phyloP scores from a whole-genome alignment of 2,113 vertebrate genomes.

The Phrynocephalus versicolor region DNA sequence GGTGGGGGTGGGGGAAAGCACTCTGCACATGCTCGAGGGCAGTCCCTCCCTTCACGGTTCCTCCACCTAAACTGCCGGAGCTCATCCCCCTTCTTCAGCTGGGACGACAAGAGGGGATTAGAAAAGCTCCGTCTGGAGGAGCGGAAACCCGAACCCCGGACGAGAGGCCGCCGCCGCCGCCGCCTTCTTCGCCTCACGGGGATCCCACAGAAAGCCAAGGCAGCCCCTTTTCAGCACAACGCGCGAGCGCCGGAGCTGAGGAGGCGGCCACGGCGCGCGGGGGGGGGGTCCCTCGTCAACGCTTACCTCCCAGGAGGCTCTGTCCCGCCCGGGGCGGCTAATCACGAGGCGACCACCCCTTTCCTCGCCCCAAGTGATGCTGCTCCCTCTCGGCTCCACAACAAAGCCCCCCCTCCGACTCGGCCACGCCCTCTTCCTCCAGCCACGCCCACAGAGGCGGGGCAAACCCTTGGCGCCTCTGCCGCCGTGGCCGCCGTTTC shows the following conservation, averaged over 20 bases:
- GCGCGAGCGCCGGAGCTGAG: not conserved
- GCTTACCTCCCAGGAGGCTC: not conserved
- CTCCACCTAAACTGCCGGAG: not conserved
- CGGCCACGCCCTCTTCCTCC: not conserved
- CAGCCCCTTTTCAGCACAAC: not conserved
- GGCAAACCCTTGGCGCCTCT: not conserved
- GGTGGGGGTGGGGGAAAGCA: too few relatives aligned
- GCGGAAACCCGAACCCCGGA: not conserved
- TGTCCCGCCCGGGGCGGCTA: not conserved
- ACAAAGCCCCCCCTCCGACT: not conserved
- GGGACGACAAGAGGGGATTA: not conserved
- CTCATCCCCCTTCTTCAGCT: fast-evolving
- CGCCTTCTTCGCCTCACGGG: not conserved
- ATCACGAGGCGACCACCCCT: not conserved
- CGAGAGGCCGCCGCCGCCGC: not conserved
- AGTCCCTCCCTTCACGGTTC: not conserved
- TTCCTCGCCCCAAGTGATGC: not conserved
- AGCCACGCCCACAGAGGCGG: not conserved
- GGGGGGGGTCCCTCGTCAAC: not conserved
- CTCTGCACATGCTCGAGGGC: not conserved
- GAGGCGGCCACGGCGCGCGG: too few relatives aligned
- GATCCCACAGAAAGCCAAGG: not conserved
- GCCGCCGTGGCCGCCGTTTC: not conserved
- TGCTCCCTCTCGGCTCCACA: not conserved
- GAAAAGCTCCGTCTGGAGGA: too few relatives aligned